Conservation (phyloP, 2,113 vertebrate species). For the Myanophis thanlyinensis region DNA sequence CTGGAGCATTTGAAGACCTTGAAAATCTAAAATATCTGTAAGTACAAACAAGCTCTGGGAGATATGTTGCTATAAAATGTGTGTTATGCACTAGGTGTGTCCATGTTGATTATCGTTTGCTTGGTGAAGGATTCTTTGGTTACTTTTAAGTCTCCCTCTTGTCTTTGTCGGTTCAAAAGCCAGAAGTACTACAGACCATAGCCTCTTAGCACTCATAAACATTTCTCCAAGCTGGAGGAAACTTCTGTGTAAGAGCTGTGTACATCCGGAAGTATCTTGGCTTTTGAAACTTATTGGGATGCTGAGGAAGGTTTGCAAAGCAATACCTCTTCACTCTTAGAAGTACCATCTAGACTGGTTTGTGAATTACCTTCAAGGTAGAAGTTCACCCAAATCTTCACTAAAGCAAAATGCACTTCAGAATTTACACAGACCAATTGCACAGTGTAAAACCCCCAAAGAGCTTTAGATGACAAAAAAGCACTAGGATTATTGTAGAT, state of each 20-base stretch:
- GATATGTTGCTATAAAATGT: neutral
- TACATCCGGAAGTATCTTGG: neutral
- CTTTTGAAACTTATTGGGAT: neutral
- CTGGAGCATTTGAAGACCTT: slow-evolving; percentile 90
- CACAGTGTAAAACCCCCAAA: neutral
- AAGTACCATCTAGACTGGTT: neutral
- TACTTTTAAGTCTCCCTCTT: neutral
- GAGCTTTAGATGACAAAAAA: neutral
- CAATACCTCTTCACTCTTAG: neutral
- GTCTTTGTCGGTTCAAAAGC: neutral
- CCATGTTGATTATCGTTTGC: neutral
- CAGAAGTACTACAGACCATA: neutral
- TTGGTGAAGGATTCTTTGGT: neutral
- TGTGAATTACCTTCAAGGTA: neutral
- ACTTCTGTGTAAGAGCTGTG: neutral
- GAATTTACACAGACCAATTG: neutral
- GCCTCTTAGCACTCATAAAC: neutral
- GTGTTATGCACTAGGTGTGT: neutral
- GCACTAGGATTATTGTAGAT: neutral
- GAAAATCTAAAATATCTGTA: slow-evolving; percentile 99
- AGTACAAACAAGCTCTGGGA: slow-evolving; percentile 66
- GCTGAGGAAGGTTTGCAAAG: neutral
- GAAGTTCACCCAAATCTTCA: neutral
- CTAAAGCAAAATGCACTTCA: neutral
- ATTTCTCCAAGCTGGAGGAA: neutral